Base-by-base conservation (phyloP, 2,797 vertebrate genomes). In the Channa striata region DNA sequence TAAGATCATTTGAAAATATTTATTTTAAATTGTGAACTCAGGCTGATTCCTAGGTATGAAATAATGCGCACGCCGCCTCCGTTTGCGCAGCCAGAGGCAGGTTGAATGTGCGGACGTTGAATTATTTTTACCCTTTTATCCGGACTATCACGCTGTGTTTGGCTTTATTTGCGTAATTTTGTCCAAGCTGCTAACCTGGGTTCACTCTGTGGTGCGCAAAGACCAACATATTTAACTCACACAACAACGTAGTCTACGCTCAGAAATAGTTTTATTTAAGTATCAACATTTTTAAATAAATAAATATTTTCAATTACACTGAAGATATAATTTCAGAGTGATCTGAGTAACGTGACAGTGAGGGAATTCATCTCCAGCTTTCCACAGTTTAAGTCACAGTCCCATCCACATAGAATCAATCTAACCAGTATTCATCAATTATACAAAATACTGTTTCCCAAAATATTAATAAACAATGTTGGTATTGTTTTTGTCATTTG, bases 241-340 rank as follows among this genome's bases (percentile, higher is more conserved):
- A 85, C 25, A 44, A 90, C 78, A 83, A 83, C 23, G 43, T 16
- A 51, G 53, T 52, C 16, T 83, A 73, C 48, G 85, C 84, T 94
- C 91, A 91, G 93, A 93, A 94, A 94, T 94, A 93, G 89, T 91
- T 87, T 95, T 94, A 94, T 95, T 95, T 89, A 90, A 89, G 87
- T 92, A 90, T 93, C 88, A 92, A 92, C 87, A 89, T 93, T 93
- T 94, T 97, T 97, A 96, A 97, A 97, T 99, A 99, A 99, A 99
- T 99, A 99, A 99, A 99, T 98, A 98, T 96, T 87, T 94, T 95
- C 92, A 93, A 89, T 84, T 82, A 92, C 94, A 94, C 88, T 92
- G 94, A 95, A 82, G 70, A 82, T 93, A 95, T 94, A 95, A 84
- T 86, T 86, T 93, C 88, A 93, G 85, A 84, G 78, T 78, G 78